These are phyloP conservation scores for Sebastes steindachneri DNA, from an alignment of 2,797 vertebrate genomes.

Conservation along the genomic window DNA sequence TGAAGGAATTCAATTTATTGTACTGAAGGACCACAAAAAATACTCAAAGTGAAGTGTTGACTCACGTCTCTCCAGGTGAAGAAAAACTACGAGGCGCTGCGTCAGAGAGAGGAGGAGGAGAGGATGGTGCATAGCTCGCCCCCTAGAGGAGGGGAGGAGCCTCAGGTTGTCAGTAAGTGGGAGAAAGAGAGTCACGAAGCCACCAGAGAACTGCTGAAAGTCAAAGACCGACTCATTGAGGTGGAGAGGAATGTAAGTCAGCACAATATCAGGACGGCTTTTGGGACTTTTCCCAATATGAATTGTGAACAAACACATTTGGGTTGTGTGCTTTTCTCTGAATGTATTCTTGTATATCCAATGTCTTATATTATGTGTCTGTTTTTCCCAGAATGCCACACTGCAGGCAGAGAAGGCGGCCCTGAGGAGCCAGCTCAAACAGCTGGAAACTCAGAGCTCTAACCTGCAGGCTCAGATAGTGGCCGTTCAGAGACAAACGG, in stretches of 20 bases:
- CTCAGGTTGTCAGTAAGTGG: conserved; percentile 88
- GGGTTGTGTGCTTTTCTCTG: not conserved
- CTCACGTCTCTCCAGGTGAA: conserved; percentile 87
- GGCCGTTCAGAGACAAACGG: conserved; percentile 93
- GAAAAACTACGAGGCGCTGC: conserved; percentile 98
- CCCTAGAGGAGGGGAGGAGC: conserved; percentile 86
- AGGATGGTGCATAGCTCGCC: conserved; percentile 91
- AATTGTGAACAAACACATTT: not conserved
- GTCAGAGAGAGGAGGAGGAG: conserved; percentile 97
- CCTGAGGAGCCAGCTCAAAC: conserved; percentile 93
- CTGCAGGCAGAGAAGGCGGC: conserved; percentile 98
- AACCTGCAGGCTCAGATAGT: conserved; percentile 98
- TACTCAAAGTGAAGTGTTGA: not conserved
- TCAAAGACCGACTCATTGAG: conserved; percentile 98
- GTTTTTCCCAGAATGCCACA: conserved; percentile 91
- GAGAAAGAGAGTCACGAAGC: conserved; percentile 96
- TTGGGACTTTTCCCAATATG: not conserved
- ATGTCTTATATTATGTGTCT: not conserved
- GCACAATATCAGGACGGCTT: not conserved
- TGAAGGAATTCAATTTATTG: not conserved
- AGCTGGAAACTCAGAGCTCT: conserved; percentile 94
- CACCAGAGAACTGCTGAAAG: conserved; percentile 94
- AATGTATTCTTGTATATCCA: not conserved
- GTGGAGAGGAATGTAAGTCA: conserved; percentile 95
- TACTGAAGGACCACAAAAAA: not conserved